A percentile compares a stretch with the other conserved stretches of the same genome.
Conservation (phyloP, 2,113 vertebrate species). For the Phyllostomus discolor region DNA sequence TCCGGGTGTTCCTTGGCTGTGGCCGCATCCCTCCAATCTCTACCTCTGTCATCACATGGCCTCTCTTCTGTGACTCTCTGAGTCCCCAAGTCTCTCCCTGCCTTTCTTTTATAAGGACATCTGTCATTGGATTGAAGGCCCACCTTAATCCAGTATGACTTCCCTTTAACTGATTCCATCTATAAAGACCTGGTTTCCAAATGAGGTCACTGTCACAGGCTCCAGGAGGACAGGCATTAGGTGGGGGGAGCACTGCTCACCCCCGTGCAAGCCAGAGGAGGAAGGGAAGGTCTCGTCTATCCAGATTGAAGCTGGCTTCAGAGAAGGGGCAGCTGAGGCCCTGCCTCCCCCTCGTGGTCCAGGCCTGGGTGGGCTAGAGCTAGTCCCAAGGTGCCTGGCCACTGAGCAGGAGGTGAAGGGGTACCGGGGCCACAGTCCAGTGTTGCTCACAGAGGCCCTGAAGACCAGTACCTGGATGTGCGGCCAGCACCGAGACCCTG, state of each 20-base stretch:
- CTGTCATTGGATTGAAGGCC: not conserved
- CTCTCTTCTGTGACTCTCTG: not conserved
- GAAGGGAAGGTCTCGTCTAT: too few relatives aligned
- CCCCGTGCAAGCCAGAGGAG: not conserved
- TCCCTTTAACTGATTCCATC: not conserved
- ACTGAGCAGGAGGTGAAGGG: not conserved
- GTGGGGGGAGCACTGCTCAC: not conserved
- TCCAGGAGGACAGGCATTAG: not conserved
- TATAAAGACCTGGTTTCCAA: not conserved
- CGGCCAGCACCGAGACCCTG: rapidly evolving
- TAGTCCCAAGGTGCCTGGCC: too few relatives aligned
- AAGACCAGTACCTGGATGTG: not conserved
- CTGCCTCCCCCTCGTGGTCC: not conserved
- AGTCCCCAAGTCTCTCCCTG: not conserved
- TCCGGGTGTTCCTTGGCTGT: not conserved
- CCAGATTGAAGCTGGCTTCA: not conserved
- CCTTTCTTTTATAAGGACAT: not conserved
- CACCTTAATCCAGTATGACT: not conserved
- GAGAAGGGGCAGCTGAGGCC: rapidly evolving
- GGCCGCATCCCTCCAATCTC: not conserved
- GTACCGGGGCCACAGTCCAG: rapidly evolving
- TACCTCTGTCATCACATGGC: rapidly evolving
- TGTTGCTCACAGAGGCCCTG: not conserved
- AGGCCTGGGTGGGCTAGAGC: not conserved
- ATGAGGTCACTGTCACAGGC: not conserved